phyloP scores from a whole-genome alignment of 2,113 vertebrate species.

The Sylvietta virens region DNA sequence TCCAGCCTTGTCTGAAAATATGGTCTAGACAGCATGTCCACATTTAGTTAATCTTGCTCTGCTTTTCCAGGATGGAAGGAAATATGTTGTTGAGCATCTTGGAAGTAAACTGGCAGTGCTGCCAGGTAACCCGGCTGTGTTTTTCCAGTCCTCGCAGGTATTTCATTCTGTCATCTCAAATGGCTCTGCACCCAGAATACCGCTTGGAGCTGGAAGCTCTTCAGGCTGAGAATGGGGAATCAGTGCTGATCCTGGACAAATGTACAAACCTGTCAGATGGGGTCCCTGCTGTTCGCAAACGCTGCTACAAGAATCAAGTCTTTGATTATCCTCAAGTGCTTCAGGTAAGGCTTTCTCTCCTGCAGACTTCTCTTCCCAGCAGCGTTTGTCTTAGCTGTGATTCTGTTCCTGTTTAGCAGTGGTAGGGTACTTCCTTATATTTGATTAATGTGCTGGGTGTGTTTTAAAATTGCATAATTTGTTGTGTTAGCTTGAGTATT shows the following conservation, averaged over 20 bases:
- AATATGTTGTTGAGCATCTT: background rate
- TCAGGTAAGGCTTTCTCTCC: slow-evolving; percentile 76
- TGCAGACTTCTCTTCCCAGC: background rate
- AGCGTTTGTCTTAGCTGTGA: background rate
- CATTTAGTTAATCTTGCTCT: background rate
- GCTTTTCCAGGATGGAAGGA: background rate
- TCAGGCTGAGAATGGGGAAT: slow-evolving; percentile 86
- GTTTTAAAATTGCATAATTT: background rate
- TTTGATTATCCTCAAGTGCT: slow-evolving; percentile 95
- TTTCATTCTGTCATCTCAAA: slow-evolving; percentile 92
- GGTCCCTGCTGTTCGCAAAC: slow-evolving; percentile 75
- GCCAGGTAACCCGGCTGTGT: background rate
- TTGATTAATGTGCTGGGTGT: background rate
- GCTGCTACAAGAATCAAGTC: slow-evolving; percentile 86
- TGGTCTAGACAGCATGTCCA: background rate
- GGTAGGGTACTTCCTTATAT: background rate
- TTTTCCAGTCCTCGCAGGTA: slow-evolving; percentile 80
- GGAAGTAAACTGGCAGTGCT: background rate
- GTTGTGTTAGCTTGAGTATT: background rate
- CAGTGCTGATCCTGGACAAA: slow-evolving; percentile 86
- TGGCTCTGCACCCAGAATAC: slow-evolving; percentile 88
- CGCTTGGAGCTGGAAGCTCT: slow-evolving; percentile 85
- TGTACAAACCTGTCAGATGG: slow-evolving; percentile 92
- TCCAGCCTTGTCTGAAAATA: background rate
- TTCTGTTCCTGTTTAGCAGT: background rate